Base-by-base conservation (phyloP, 1,140 invertebrate species). In the Ylistrum balloti region DNA sequence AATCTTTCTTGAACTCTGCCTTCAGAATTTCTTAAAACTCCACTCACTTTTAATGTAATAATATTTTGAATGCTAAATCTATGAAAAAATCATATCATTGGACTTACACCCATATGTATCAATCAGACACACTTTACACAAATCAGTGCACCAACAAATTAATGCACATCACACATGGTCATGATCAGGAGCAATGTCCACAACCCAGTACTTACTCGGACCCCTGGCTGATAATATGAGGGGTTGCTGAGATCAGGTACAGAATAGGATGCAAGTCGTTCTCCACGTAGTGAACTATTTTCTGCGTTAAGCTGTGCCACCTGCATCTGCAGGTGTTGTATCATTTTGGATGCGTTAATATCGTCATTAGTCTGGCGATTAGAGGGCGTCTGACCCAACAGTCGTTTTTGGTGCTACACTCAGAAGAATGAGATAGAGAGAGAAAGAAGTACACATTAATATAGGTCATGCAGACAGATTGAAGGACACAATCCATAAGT, bases 251-350 rank as follows among this genome's bases (percentile, higher is more conserved):
- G 87, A 89, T 94, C 92, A 17, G 94, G 93, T 2, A 93, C 91
- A 87, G 94, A 93, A 88, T 86, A 88, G 28, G 92, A 91, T 88
- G 92, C 87, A 28, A 92, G 91, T 32, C 92, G 92, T 33, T 92
- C 90, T 33, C 90, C 90, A 22, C 91, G 91, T 13, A 95, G 93
- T 15, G 90, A 88, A 0, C 32, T 85, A 88, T 95, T 94, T 28
- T 95, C 93, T 33, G 88, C 90, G 85, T 93, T 91, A 15, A 95
- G 93, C 85, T 94, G 92, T 35, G 92, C 88, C 35, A 94, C 91
- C 89, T 91, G 92, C 33, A 28, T 86, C 88, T 92, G 89, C 87
- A 93, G 86, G 35, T 91, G 91, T 87, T 91, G 90, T 13, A 93
- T 38, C 89, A 92, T 88, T 89, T 91, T 92, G 85, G 90, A 86